These are phyloP conservation scores for Thalassophryne amazonica DNA, from an alignment of 2,797 vertebrate species.

Conservation along the genomic window DNA sequence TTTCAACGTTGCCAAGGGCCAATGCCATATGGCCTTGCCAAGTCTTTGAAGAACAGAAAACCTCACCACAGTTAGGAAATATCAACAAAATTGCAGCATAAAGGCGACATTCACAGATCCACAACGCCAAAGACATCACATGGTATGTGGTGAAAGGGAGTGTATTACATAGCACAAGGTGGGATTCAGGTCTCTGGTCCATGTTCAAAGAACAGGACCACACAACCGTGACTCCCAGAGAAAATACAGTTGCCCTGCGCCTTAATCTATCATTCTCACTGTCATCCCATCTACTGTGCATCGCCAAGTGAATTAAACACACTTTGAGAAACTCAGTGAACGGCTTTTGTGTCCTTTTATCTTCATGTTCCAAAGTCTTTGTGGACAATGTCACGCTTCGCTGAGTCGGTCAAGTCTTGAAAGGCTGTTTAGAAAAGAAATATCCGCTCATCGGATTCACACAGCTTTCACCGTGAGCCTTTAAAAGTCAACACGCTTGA, in stretches of 20 bases:
- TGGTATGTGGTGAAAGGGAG: constrained; percentile 44
- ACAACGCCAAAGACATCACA: constrained; percentile 62
- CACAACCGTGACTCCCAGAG: constrained; percentile 48
- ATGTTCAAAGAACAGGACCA: constrained; percentile 55
- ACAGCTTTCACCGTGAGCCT: constrained; percentile 24
- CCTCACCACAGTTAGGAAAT: constrained; percentile 61
- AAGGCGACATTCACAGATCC: constrained; percentile 66
- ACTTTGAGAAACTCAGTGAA: constrained; percentile 70
- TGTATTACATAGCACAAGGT: constrained; percentile 61
- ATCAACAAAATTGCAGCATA: constrained; percentile 74
- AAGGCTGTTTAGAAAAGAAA: constrained; percentile 66
- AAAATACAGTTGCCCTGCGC: constrained; percentile 59
- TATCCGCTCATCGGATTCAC: constrained; percentile 65
- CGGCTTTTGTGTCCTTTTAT: constrained; percentile 70
- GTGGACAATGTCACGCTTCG: constrained; percentile 62
- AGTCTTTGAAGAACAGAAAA: constrained; percentile 70
- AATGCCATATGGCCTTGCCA: constrained; percentile 59
- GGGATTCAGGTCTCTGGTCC: constrained; percentile 58
- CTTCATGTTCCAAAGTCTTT: constrained; percentile 68
- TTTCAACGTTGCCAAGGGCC: constrained; percentile 71
- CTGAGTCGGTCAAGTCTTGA: constrained; percentile 60
- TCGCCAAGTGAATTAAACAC: constrained; percentile 68
- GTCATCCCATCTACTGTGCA: constrained; percentile 64
- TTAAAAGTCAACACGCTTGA: constrained; percentile 24
- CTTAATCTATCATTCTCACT: constrained; percentile 65